phyloP scores from a whole-genome alignment of 2,888 invertebrate species.

The Onthophagus sagittarius region DNA sequence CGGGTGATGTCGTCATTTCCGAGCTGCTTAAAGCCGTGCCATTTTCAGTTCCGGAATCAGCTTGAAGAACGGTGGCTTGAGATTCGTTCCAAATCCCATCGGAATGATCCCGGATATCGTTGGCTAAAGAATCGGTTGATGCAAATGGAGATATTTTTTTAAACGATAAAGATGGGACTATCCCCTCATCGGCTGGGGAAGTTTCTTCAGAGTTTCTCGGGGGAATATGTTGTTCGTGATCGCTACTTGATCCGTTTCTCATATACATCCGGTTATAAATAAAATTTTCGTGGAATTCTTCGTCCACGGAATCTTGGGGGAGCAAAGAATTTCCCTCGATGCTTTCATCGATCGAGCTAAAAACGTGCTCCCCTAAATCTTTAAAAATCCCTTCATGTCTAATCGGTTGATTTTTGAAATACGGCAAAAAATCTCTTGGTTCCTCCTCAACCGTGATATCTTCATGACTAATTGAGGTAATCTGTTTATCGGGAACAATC shows the following conservation, averaged over 20 bases:
- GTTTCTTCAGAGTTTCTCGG: conserved; percentile 36
- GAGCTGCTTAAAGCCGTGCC: conserved; percentile 56
- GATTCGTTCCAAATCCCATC: conserved; percentile 89
- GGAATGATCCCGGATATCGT: conserved; percentile 77
- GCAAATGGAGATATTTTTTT: conserved; percentile 68
- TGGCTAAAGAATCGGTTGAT: conserved; percentile 79
- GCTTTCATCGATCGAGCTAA: conserved; percentile 40
- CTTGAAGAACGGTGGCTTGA: conserved; percentile 77
- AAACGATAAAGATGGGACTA: conserved; percentile 48
- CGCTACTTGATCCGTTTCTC: conserved; percentile 57
- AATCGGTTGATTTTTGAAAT: conserved; percentile 57
- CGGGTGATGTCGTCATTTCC: conserved; percentile 52
- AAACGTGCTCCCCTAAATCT: conserved; percentile 40
- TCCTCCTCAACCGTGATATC: conserved; percentile 48
- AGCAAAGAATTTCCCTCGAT: conserved; percentile 36
- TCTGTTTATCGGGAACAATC: conserved; percentile 47
- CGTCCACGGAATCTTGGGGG: conserved; percentile 53
- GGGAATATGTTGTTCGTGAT: conserved; percentile 36
- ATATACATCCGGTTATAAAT: conserved; percentile 69
- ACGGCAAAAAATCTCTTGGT: conserved; percentile 37
- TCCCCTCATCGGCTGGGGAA: conserved; percentile 51
- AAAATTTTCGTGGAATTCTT: conserved; percentile 79
- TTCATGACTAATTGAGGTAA: conserved; percentile 61
- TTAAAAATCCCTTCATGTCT: conserved; percentile 58
- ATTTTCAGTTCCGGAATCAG: conserved; percentile 66